Base-by-base conservation (phyloP, 2,113 vertebrate species). In the Lampris incognitus region DNA sequence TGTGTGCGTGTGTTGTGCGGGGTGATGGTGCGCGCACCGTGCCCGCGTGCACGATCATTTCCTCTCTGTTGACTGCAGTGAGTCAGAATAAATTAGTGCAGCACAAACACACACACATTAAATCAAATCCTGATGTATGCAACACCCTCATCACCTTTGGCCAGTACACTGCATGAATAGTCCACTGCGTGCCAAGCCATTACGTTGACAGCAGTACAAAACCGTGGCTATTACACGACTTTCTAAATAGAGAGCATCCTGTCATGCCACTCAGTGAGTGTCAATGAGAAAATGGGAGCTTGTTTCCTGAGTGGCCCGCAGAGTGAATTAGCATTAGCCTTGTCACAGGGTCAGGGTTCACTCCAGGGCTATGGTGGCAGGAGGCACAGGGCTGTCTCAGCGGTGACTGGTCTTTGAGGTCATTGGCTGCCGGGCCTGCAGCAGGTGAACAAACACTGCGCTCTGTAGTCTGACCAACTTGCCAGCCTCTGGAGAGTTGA, bases 381-480 rank as follows among this genome's bases (percentile, higher is more conserved):
- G 68, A 82, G 63, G 75, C 81, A 87, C 62, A 68, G 75, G 82
- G 78, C 72, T 39, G 1, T 65, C 49, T 79, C 11, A 24, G 9
- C 64, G 41, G 51, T 44, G 51, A 65, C 42, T 79, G 42, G 79
- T 70, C 66, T 84, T 68, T 66, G 54, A 66, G 74, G 54, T 78
- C 74, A 74, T 59, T 71, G 69, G 79, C 79, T 83, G 62, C 75
- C 76, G 80, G 64, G 58, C 37, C 71, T 44, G 59, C 39, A 61
- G 65, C 88, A 91, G 86, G 88, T 89, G 86, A 86, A 87, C 80
- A 91, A 89, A 90, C 76, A 91, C 54, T 62, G 49, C 51, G 61
- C 67, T 67, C 39, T 79, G 66, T 76, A 64, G 60, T 62, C 70
- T 62, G 48, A 72, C 74, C 42, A 76, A 72, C 67, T 41, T 52